Percentiles rank a stretch among this genome's conserved stretches.
Evolutionary conservation across 2,797 vertebrate species (phyloP).

Genomic region (Lycodopsis pacificus): DNA sequence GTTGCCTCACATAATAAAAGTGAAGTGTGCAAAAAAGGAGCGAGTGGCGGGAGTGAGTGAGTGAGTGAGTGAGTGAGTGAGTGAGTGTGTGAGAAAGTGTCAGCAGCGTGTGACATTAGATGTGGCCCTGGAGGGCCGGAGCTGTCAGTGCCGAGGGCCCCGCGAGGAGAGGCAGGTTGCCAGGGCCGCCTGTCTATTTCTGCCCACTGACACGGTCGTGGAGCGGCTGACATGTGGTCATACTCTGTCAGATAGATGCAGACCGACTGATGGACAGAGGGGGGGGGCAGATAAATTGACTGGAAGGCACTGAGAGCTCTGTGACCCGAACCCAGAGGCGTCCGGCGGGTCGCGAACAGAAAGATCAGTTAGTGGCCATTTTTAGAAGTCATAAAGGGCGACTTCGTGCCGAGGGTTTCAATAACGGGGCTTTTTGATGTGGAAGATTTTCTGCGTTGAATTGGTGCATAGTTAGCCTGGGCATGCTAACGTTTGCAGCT

Average conservation of each 20-base stretch:
- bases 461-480: neutral
- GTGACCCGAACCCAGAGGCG: constrained; percentile 36
- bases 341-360: constrained; percentile 11
- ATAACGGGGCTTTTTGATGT: constrained; percentile 1
- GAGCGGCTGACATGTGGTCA: constrained; percentile 73
- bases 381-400: constrained; percentile 28
- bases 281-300: constrained; percentile 43
- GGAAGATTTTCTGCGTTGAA: neutral
- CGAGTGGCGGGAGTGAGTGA: constrained; percentile 40
- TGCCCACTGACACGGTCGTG: constrained; percentile 71
- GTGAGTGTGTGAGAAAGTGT: constrained; percentile 66
- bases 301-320: constrained; percentile 27
- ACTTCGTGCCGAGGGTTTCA: constrained; percentile 12
- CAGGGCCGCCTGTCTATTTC: constrained; percentile 74
- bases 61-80: constrained; percentile 29
- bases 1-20: constrained; percentile 47
- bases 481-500: neutral
- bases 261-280: constrained; percentile 55
- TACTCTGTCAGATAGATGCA: constrained; percentile 69
- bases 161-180: constrained; percentile 69
- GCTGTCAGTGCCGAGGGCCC: constrained; percentile 75
- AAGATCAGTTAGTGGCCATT: constrained; percentile 38
- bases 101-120: constrained; percentile 77
- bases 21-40: constrained; percentile 49
- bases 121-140: constrained; percentile 70